Base-by-base conservation (phyloP, 2,113 vertebrate genomes). In the Oreotrochilus melanogaster region DNA sequence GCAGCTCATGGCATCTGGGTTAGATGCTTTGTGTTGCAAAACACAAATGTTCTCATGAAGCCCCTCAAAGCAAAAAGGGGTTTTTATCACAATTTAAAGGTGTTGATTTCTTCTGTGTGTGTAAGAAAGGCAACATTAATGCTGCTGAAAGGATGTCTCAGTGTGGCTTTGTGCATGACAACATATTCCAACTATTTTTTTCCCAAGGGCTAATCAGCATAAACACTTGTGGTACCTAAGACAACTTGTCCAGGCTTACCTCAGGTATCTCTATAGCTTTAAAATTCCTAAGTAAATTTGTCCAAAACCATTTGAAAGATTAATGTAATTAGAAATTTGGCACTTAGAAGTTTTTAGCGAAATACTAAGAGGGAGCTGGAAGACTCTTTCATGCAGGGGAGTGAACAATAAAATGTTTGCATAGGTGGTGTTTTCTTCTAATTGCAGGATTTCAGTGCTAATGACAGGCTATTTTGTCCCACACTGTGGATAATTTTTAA, bases 371-470 rank as follows among this genome's bases (percentile, higher is more conserved):
- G 10, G 14, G 17, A 89, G 39, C 25, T 69, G 33, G 25, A 85
- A 65, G 33, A 28, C 18, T 37, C 85, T 74, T 82, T 76, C 12
- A 10, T 53, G 6, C 24, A 79, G 14, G 84, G 27, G 22, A 4
- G 5, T 53, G 60, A 82, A 86, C 30, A 50, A 19, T 43, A 51
- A 88, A 94, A 24, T 3, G 0, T 58, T 74, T 74, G 18, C 71
- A 69, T 35, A 61, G n/a, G 27, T 86, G 35, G 14, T 39, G 10
- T 73, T 91, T 92, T 93, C 78, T 72, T 33, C 57, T 85, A 87
- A 87, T 78, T 50, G n/a, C 43, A 89, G 54, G 43, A 87, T 92
- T 95, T 97, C 23, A 60, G n/a, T 73, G 31, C 7, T 95, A 92
- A 94, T 89, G 65, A 57, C 69, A 94, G 54, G 66, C 61, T 94